phyloP scores from a whole-genome alignment of 2,113 vertebrate genomes.

The Mixornis gularis region DNA sequence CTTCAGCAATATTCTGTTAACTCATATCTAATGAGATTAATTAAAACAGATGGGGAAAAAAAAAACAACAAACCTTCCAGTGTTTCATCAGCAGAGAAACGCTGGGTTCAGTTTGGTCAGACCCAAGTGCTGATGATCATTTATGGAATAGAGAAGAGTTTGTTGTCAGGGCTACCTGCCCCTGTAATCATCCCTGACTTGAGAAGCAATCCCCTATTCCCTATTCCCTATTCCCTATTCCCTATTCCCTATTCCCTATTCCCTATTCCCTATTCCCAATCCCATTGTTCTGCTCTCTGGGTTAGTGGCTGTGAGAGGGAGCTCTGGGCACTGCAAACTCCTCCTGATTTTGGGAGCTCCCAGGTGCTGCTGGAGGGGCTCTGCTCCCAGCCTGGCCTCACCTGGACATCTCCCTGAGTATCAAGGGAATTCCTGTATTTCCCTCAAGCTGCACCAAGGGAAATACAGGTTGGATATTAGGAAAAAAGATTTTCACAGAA shows the following conservation, averaged over 20 bases:
- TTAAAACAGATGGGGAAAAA: not conserved
- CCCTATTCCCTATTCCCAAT: too few relatives aligned
- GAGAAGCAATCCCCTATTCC: not conserved
- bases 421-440: not conserved
- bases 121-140: fast-evolving
- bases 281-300: not conserved
- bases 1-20: not conserved
- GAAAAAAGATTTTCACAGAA: not conserved
- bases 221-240: not conserved
- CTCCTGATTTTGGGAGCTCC: not conserved
- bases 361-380: not conserved
- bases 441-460: not conserved
- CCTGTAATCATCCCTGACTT: not conserved
- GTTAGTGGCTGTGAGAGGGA: not conserved
- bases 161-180: not conserved
- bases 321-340: not conserved
- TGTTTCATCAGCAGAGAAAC: not conserved
- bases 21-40: not conserved
- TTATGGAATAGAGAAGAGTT: not conserved
- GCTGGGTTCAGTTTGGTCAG: not conserved
- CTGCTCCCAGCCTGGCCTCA: not conserved
- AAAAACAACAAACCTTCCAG: too few relatives aligned
- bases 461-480: not conserved
- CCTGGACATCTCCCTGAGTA: not conserved
- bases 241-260: too few relatives aligned